A percentile compares a stretch with the other conserved stretches of the same genome.
Evolutionary conservation across 2,797 vertebrate genomes (phyloP).

Genomic region (Arrhamphus sclerolepis): DNA sequence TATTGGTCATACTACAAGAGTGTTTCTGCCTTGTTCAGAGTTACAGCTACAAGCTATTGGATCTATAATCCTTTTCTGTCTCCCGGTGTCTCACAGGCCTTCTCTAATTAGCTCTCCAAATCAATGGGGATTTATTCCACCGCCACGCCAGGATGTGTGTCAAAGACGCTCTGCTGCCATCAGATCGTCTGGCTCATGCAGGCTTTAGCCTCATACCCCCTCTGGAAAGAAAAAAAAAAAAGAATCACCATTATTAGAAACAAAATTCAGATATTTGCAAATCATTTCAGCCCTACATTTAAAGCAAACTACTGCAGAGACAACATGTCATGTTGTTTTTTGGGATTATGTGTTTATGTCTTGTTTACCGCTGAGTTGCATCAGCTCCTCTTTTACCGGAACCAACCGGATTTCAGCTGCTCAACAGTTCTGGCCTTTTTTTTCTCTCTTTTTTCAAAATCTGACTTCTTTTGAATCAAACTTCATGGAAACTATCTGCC

Average conservation of each 20-base stretch:
- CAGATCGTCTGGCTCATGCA: conserved; percentile 9
- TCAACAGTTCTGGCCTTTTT: background rate
- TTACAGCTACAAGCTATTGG: conserved; percentile 46
- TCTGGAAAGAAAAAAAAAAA: too few species aligned
- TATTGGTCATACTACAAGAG: conserved; percentile 47
- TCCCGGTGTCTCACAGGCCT: conserved; percentile 55
- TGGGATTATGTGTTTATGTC: background rate
- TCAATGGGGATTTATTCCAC: conserved; percentile 58
- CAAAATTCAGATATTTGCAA: background rate
- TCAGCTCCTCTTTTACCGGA: conserved; percentile 1
- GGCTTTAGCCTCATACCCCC: background rate
- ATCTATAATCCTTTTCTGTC: conserved; percentile 51
- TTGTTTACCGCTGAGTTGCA: background rate
- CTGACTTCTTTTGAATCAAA: too few species aligned
- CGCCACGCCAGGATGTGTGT: conserved; percentile 29
- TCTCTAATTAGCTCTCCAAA: conserved; percentile 63
- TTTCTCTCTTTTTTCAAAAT: background rate
- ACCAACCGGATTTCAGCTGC: background rate
- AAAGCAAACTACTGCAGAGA: background rate
- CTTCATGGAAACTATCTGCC: too few species aligned
- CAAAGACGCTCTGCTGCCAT: conserved; percentile 31
- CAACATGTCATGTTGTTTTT: background rate
- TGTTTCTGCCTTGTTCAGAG: conserved; percentile 46
- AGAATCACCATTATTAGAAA: background rate
- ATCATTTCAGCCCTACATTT: background rate